Evolutionary conservation across 2,113 vertebrate genomes (phyloP), one percentile per base, ranked within the genome.

Genomic region (Rhynchomys soricoides): DNA sequence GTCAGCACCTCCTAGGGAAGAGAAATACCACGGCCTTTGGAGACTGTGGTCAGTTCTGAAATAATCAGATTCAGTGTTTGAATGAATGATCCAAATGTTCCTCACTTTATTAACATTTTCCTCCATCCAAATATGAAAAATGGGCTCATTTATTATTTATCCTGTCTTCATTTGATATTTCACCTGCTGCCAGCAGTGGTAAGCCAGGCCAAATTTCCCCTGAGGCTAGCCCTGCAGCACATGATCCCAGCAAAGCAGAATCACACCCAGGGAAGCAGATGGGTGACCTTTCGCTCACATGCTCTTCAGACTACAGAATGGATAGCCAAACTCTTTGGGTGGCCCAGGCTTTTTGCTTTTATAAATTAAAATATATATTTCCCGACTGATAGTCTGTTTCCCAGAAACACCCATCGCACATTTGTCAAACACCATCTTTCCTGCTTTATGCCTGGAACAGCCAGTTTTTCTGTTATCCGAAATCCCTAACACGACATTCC

Each of bases 71-170:
- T 95, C 91, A 40, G 31, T 96, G 24, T 62, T 81, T 97, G 55
- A 97, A 96, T 37, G 87, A 96, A 81, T 62, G 59, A 89, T 55
- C 70, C 70, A 96, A 90, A 78, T 83, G 74, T 97, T 81, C 93
- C 71, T 97, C 97, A 96, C 93, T 95, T 97, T 89, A 97, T 97
- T 98, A 98, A 96, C 96, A 96, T 98, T 98, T 98, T 92, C 91
- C 62, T 90, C 91, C 89, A 96, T 97, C 95, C 83, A 98, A 97
- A 97, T 98, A 97, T 97, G 96, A 98, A 97, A 98, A 97, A 97
- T 94, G 95, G 96, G 68, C 89, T 97, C 95, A 97, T 98, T 97
- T 98, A 98, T 98, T 98, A 98, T 98, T 98, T 98, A 98, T 96
- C 94, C 88, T 98, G 91, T 97, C 97, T 75, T 89, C 2, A 43